Percentiles rank a stretch among this genome's conserved stretches.
Evolutionary conservation across 2,113 vertebrate species (phyloP).

Genomic region (Ameiurus melas): DNA sequence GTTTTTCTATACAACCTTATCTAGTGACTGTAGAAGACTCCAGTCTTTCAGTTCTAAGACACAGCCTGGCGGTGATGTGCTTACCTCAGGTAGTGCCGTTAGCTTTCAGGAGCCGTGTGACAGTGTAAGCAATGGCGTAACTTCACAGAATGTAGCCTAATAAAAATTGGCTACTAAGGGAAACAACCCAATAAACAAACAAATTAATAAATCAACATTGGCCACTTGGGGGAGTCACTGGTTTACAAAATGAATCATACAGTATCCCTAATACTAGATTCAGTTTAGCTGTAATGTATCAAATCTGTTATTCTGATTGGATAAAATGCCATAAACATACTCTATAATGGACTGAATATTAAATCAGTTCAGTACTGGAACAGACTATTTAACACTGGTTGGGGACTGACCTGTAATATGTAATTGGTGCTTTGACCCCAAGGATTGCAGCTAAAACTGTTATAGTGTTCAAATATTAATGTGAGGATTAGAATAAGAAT

Average conservation of each 20-base stretch:
- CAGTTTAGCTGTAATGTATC: not conserved
- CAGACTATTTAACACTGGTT: not conserved
- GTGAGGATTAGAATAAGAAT: not conserved
- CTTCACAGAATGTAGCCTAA: not conserved
- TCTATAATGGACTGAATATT: not conserved
- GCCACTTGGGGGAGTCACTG: not conserved
- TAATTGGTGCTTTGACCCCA: not conserved
- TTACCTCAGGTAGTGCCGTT: not conserved
- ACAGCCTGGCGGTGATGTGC: not conserved
- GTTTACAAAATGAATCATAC: not conserved
- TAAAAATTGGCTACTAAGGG: not conserved
- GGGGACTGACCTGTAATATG: not conserved
- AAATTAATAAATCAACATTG: not conserved
- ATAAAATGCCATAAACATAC: not conserved
- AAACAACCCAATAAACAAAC: no score
- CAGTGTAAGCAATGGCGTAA: not conserved
- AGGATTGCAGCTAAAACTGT: not conserved
- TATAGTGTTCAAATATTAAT: not conserved
- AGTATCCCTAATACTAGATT: no score
- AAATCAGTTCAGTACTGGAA: not conserved
- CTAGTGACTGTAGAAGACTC: not conserved
- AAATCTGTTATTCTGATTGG: not conserved
- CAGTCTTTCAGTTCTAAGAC: not conserved
- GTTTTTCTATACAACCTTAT: not conserved
- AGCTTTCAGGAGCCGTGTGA: not conserved